A percentile compares a stretch with the other conserved stretches of the same genome.
Evolutionary conservation across 1,140 invertebrate genomes (phyloP).

Genomic region (Zaprionus taronus): DNA sequence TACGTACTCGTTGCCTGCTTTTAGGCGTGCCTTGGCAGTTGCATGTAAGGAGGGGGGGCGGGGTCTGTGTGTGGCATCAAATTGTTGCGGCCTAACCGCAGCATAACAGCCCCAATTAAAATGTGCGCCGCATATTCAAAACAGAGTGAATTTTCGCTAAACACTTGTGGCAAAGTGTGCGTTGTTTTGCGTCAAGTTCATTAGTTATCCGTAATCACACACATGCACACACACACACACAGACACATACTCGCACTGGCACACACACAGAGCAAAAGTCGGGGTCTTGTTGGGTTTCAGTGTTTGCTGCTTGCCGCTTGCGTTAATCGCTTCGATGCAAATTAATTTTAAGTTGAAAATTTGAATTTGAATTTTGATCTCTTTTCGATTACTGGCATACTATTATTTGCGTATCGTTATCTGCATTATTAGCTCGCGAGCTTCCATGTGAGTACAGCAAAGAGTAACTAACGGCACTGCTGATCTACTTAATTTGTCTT

Average conservation of each 20-base stretch:
- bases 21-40: neutral
- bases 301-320: conserved; percentile 29
- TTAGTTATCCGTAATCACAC: conserved; percentile 52
- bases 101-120: conserved; percentile 62
- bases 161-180: conserved; percentile 40
- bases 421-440: neutral
- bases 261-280: neutral
- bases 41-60: too few species aligned
- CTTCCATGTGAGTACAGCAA: too few species aligned
- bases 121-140: conserved; percentile 42
- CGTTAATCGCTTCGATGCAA: conserved; percentile 10
- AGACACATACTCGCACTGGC: neutral
- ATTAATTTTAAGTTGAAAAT: neutral
- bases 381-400: conserved; percentile 5
- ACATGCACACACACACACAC: conserved; percentile 12
- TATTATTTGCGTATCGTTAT: conserved; percentile 1
- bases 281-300: conserved; percentile 20
- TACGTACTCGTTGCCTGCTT: conserved; percentile 21
- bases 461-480: conserved; percentile 11
- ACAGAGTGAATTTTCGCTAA: conserved; percentile 59
- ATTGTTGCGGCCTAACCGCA: conserved; percentile 77
- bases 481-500: conserved; percentile 18
- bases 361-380: conserved; percentile 14
- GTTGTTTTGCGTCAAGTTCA: conserved; percentile 36
- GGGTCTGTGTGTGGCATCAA: conserved; percentile 17